These are phyloP conservation scores for Piscicola geometra DNA, from an alignment of 2,888 invertebrate species.

Conservation along the genomic window DNA sequence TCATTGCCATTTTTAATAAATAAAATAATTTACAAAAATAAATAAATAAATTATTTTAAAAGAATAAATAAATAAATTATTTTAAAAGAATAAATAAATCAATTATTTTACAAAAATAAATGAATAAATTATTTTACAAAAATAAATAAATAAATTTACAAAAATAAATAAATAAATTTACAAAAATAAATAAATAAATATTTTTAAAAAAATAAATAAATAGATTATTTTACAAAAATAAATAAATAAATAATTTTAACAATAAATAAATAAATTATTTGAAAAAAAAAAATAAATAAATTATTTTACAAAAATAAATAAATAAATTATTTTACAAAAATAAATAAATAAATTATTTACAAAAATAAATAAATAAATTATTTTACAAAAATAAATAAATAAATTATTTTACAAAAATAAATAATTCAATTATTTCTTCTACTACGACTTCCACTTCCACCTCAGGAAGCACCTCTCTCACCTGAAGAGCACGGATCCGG, in stretches of 20 bases:
- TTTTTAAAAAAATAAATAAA: not conserved
- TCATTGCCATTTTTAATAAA: too few relatives aligned
- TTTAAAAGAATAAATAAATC: not conserved
- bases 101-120: not conserved
- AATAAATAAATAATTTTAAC: not conserved
- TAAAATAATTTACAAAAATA: not conserved
- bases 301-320: too few relatives aligned
- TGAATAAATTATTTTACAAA: not conserved
- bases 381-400: too few relatives aligned
- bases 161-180: not conserved
- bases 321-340: too few relatives aligned
- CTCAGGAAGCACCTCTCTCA: slow-evolving; percentile 8
- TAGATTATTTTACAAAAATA: not conserved
- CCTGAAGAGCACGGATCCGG: slow-evolving; percentile 28
- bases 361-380: too few relatives aligned
- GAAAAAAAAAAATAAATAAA: not conserved
- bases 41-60: not conserved
- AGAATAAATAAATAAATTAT: not conserved
- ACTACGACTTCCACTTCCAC: too few relatives aligned
- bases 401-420: too few relatives aligned
- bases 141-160: not conserved
- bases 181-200: not conserved
- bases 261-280: not conserved
- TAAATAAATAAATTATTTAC: too few relatives aligned
- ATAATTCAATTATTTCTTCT: too few relatives aligned